These are phyloP conservation scores for Eriocheir sinensis DNA, from an alignment of 1,140 invertebrate species.

Conservation along the genomic window DNA sequence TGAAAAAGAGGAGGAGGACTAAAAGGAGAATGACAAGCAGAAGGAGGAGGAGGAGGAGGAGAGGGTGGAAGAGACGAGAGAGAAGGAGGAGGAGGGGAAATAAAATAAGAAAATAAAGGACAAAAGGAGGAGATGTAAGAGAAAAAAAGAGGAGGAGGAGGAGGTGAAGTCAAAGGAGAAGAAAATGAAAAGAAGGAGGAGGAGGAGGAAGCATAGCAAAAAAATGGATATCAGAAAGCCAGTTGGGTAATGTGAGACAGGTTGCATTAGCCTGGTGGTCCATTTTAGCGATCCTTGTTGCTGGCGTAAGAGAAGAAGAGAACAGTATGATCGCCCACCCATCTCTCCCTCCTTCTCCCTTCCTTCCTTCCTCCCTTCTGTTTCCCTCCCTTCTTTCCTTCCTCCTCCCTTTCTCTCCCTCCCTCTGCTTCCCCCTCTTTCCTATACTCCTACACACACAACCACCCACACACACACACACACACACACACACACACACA, in stretches of 20 bases:
- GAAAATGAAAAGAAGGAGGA: too few relatives aligned
- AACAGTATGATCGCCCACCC: too few relatives aligned
- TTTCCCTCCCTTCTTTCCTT: too few relatives aligned
- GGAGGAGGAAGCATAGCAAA: not conserved
- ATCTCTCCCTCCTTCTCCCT: too few relatives aligned
- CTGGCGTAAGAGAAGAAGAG: too few relatives aligned
- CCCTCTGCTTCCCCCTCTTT: not conserved
- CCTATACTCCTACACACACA: not conserved
- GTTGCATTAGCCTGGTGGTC: not conserved
- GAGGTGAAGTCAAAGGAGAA: not conserved
- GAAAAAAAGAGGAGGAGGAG: not conserved
- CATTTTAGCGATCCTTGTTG: too few relatives aligned
- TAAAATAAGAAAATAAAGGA: not conserved
- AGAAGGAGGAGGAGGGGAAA: not conserved
- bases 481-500: too few relatives aligned
- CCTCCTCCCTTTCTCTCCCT: constrained; percentile 1
- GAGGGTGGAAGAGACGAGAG: not conserved
- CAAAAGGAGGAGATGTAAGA: not conserved
- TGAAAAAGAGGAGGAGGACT: not conserved
- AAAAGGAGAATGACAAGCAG: too few relatives aligned
- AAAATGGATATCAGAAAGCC: not conserved
- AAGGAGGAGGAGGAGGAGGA: not conserved
- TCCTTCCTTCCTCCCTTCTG: too few relatives aligned
- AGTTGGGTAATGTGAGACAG: not conserved
- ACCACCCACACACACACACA: too few relatives aligned